Evolutionary conservation across 2,113 vertebrate species (phyloP), one percentile per base, ranked within the genome.

Genomic region (Antechinus stuartii): DNA sequence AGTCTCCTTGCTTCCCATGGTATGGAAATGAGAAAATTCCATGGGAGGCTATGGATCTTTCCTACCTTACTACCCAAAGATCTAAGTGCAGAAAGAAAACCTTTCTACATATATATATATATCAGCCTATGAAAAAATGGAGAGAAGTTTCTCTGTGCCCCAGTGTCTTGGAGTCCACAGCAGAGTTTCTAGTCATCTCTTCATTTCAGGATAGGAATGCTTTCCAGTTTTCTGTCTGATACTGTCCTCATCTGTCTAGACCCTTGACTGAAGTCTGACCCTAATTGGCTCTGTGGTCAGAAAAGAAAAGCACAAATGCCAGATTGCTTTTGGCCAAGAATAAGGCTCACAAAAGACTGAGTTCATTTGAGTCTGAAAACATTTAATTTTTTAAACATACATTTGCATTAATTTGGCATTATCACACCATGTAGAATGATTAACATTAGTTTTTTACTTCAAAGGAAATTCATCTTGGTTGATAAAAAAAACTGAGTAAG

Each of bases 341-440:
- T 90, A 91, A 92, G 90, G 47, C 10, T 91, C 93, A 24, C 68
- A 42, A 84, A 19, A 93, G 50, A 91, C 9, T 56, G 46, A 91
- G 52, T 56, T 97, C 90, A 96, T 93, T 96, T 95, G 89, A 23
- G n/a, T 19, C n/a, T 7, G 5, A 42, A 42, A 68, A 84, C 0
- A 42, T 84, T 84, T 23, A 42, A 84, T n/a, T 42, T 84, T 57
- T 84, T 84, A 11, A 42, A 84, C 68, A 84, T 23, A 76, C 0
- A 16, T 84, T 84, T 84, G n/a, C 95, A 97, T 96, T 91, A 95
- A 94, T 90, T 27, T 94, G 95, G 95, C 96, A 25, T 26, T 61
- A 96, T 92, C 52, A 96, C 46, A 96, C 12, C 93, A 52, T 55
- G 8, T 53, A 93, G 35, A 84, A 42, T 84, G 35, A 84, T 22